Evolutionary conservation across 2,888 invertebrate species (phyloP).

Genomic region (Scaptomyza tumidula): DNA sequence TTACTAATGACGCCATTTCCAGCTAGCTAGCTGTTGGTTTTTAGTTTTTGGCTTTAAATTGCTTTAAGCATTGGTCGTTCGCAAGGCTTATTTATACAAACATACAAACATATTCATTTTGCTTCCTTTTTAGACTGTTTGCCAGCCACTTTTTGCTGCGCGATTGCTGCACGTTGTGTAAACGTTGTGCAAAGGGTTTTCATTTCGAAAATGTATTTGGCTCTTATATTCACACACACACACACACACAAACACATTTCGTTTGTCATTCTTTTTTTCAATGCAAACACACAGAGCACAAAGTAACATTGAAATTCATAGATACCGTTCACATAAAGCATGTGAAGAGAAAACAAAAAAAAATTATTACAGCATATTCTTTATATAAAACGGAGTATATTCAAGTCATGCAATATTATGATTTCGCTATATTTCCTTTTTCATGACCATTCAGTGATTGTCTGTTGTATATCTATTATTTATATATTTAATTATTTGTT

Average conservation of each 20-base stretch:
- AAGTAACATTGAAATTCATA: slow-evolving; percentile 8
- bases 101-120: not conserved
- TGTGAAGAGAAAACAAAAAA: not conserved
- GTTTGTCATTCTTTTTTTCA: slow-evolving; percentile 12
- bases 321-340: slow-evolving; percentile 4
- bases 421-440: not conserved
- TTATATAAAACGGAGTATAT: slow-evolving; percentile 11
- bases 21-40: slow-evolving; percentile 5
- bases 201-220: slow-evolving; percentile 43
- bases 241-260: not conserved
- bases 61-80: slow-evolving; percentile 24
- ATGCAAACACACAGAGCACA: not conserved
- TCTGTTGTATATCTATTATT: too few species aligned
- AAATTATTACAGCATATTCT: not conserved
- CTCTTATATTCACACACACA: slow-evolving; percentile 1
- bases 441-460: slow-evolving; percentile 9
- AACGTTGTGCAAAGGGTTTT: slow-evolving; percentile 43
- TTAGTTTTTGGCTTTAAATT: slow-evolving; percentile 38
- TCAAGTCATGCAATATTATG: not conserved
- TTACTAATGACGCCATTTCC: slow-evolving; percentile 73
- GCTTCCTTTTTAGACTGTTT: slow-evolving; percentile 30
- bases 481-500: too few species aligned
- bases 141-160: slow-evolving; percentile 51
- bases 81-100: slow-evolving; percentile 5
- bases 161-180: slow-evolving; percentile 62